Evolutionary conservation across 2,888 invertebrate genomes (phyloP), one percentile per base, ranked within the genome.

Genomic region (Hemicrepidius hirtus): DNA sequence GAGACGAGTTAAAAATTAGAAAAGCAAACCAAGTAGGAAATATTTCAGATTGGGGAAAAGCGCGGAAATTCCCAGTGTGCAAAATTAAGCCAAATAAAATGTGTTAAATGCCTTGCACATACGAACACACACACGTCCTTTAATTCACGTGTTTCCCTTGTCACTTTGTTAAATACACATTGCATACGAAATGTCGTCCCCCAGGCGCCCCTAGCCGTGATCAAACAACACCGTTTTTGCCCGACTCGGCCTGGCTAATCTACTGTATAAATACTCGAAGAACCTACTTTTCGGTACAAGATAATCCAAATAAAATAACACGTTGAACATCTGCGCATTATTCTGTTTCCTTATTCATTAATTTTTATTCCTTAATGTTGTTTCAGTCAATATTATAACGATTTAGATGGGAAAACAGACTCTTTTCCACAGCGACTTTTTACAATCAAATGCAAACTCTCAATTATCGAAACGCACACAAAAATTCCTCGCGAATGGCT

Each of bases 221-320:
- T 84, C 84, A 84, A 84, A 84, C 82, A 83, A 78, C 78, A 73
- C 80, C 78, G 83, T 84, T 84, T 85, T 85, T 85, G 81, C 82
- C 80, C 78, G 80, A 79, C 77, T 77, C 80, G 79, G 79, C 79
- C 80, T 76, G 78, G 82, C 84, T 84, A 84, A 85, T 85, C 85
- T 84, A 82, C 82, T 84, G 82, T 82, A 82, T 84, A 85, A 86
- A 86, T 84, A 86, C 85, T 85, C 82, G 79, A 82, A 77, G 78
- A 80, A 80, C 78, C 80, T 78, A 81, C 80, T 80, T 80, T 81
- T 78, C 77, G 69, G 75, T 75, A 76, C 77, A 82, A 81, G 82
- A 81, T 81, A 79, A 82, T 81, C 80, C 81, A 82, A 82, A 82
- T 79, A 82, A 78, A 81, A 81, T 80, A 80, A 80, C 78, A 79